Evolutionary conservation across 2,888 invertebrate genomes (phyloP).

Genomic region (Chaitophorus viminalis): DNA sequence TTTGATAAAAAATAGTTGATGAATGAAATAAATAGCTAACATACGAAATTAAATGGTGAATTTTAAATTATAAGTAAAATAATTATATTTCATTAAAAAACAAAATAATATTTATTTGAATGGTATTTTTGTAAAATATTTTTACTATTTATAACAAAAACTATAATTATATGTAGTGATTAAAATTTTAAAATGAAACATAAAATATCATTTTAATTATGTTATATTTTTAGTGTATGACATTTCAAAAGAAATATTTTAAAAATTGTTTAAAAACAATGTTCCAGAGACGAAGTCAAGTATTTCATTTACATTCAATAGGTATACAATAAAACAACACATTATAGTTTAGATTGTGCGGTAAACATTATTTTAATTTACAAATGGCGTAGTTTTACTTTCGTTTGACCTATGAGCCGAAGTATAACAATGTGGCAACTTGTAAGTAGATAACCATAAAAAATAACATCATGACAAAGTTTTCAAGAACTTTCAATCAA

Average conservation of each 20-base stretch:
- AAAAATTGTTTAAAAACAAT: neutral
- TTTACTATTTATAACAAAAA: neutral
- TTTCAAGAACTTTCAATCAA: neutral
- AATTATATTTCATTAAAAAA: neutral
- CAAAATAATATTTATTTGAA: slow-evolving; percentile 5
- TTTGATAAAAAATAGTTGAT: neutral
- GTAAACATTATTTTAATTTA: slow-evolving; percentile 7
- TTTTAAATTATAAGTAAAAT: too few species aligned
- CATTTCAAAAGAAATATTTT: neutral
- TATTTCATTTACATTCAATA: neutral
- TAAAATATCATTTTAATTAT: neutral
- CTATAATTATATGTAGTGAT: neutral
- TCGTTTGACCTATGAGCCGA: neutral
- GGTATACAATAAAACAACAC: neutral
- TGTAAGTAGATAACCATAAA: neutral
- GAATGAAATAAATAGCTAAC: neutral
- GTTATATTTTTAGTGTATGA: neutral
- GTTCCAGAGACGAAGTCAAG: neutral
- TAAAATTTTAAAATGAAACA: neutral
- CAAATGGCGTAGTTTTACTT: slow-evolving; percentile 2
- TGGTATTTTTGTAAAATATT: neutral
- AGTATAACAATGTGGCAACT: neutral
- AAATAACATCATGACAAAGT: slow-evolving; percentile 11
- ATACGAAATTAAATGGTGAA: neutral
- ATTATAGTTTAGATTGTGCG: slow-evolving; percentile 28